A percentile compares a stretch with the other conserved stretches of the same genome.
phyloP scores from a whole-genome alignment of 2,113 vertebrate genomes.

The Aphelocoma coerulescens region DNA sequence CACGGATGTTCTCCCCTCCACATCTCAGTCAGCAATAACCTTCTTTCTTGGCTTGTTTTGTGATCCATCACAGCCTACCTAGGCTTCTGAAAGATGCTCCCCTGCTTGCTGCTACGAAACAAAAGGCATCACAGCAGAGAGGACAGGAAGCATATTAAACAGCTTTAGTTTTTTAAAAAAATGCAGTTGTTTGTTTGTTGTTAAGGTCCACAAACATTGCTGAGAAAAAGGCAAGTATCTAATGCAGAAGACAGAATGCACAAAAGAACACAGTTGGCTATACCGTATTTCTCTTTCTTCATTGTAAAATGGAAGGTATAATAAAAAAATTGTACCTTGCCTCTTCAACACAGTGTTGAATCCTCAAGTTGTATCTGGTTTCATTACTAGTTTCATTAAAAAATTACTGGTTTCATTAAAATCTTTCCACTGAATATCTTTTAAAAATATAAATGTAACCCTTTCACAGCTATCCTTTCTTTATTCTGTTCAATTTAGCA shows the following conservation, averaged over 20 bases:
- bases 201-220: background rate
- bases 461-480: background rate
- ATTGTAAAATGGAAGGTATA: background rate
- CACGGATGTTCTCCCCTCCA: fast-evolving
- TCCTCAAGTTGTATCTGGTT: background rate
- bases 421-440: background rate
- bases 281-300: background rate
- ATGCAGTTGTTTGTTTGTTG: background rate
- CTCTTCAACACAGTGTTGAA: background rate
- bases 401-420: background rate
- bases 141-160: background rate
- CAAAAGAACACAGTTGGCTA: background rate
- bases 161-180: background rate
- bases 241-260: background rate
- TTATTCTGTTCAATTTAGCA: background rate
- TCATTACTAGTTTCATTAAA: background rate
- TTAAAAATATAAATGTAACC: background rate
- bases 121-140: background rate
- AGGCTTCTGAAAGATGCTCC: background rate
- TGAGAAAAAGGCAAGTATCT: background rate
- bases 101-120: fast-evolving
- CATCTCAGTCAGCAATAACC: background rate
- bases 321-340: background rate
- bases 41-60: background rate
- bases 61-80: background rate